phyloP scores from a whole-genome alignment of 2,113 vertebrate species.

The Aspiorhynchus laticeps region DNA sequence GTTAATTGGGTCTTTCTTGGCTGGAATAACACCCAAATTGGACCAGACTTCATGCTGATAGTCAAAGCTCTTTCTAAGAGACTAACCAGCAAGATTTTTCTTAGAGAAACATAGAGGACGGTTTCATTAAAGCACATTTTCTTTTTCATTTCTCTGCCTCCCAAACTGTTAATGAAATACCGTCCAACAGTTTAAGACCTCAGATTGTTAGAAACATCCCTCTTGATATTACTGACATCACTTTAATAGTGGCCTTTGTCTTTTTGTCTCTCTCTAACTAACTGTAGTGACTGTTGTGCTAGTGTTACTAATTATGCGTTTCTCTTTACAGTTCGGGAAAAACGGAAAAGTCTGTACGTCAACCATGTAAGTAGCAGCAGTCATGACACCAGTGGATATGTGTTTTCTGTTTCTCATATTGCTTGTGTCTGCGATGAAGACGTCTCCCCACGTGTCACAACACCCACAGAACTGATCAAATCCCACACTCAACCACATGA shows the following conservation, averaged over 20 bases:
- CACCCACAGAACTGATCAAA: neutral
- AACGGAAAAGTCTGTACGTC: constrained; percentile 80
- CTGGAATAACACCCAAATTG: neutral
- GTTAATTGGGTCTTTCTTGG: neutral
- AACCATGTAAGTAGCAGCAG: constrained; percentile 75
- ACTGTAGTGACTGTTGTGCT: neutral
- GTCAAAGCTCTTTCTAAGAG: neutral
- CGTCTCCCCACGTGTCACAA: neutral
- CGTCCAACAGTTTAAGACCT: neutral
- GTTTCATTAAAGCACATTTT: neutral
- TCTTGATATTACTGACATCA: neutral
- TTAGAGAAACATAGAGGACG: neutral
- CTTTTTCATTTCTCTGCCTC: neutral
- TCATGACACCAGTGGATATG: neutral
- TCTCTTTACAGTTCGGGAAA: constrained; percentile 76
- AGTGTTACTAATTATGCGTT: neutral
- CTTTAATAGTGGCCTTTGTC: neutral
- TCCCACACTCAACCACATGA: neutral
- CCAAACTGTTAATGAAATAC: neutral
- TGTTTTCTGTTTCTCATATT: neutral
- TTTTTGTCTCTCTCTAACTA: neutral
- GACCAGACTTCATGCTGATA: neutral
- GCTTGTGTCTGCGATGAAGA: constrained; percentile 1
- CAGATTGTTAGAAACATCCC: neutral
- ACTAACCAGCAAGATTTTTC: neutral